Conservation (phyloP, 2,888 invertebrate genomes). For the Erannis defoliaria region DNA sequence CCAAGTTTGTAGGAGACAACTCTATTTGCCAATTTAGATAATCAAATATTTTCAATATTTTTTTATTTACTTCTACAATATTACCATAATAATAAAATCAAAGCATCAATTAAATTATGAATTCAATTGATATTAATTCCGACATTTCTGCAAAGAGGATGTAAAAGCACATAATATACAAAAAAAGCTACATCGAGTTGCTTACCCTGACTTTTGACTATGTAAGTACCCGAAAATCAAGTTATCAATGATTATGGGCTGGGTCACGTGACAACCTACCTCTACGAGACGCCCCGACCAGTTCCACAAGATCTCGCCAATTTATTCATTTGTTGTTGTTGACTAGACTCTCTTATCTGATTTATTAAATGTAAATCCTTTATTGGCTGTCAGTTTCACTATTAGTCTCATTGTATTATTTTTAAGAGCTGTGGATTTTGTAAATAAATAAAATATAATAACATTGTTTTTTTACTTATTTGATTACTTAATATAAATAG, state of each 20-base stretch:
- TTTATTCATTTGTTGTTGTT: constrained; percentile 22
- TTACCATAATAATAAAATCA: no score
- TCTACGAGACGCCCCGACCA: neutral
- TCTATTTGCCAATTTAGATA: no score
- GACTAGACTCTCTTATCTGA: constrained; percentile 6
- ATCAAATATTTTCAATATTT: no score
- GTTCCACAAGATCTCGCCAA: neutral
- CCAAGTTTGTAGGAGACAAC: no score
- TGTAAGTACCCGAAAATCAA: neutral
- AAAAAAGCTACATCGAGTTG: neutral
- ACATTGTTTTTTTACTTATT: no score
- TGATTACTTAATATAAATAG: no score
- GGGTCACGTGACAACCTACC: constrained; percentile 3
- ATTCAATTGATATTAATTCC: neutral
- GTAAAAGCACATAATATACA: neutral
- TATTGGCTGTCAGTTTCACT: no score
- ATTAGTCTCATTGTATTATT: no score
- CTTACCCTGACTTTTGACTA: constrained; percentile 21
- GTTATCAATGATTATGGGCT: constrained; percentile 5
- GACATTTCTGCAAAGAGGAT: constrained; percentile 1
- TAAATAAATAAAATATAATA: no score
- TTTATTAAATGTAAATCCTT: no score
- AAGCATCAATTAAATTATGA: neutral
- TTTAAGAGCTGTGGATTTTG: no score
- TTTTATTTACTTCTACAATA: no score